A percentile compares a stretch with the other conserved stretches of the same genome.
These are phyloP conservation scores for Ellobium chinense DNA, from an alignment of 2,888 invertebrate genomes.

Conservation along the genomic window DNA sequence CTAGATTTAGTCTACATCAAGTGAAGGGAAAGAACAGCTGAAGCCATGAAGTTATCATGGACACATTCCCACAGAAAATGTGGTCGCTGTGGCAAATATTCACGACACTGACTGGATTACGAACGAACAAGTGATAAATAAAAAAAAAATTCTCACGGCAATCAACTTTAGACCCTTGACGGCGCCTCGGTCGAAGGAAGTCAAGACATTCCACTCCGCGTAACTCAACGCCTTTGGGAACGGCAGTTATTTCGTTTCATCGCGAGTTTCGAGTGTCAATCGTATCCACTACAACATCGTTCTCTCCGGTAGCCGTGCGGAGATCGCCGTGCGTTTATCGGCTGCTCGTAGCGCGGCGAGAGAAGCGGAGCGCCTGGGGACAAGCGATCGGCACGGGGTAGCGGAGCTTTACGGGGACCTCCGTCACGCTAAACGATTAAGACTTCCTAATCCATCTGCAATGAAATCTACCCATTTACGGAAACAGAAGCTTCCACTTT, in stretches of 20 bases:
- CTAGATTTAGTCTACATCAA: no score
- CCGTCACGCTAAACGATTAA: not conserved
- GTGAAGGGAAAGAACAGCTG: no score
- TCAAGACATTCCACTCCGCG: slow-evolving; percentile 17
- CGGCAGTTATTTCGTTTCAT: slow-evolving; percentile 30
- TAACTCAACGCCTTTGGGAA: slow-evolving; percentile 16
- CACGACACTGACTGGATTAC: no score
- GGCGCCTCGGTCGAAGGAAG: slow-evolving; percentile 7
- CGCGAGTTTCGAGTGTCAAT: slow-evolving; percentile 40
- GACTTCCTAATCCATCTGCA: not conserved
- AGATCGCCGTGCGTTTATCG: slow-evolving; percentile 30
- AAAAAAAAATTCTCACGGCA: not conserved
- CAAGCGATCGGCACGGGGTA: slow-evolving; percentile 26
- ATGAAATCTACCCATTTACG: not conserved
- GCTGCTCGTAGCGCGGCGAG: slow-evolving; percentile 33
- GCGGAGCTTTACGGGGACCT: not conserved
- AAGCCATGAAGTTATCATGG: no score
- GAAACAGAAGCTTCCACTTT: not conserved
- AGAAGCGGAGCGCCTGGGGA: slow-evolving; percentile 26
- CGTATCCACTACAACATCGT: slow-evolving; percentile 32
- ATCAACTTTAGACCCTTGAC: slow-evolving; percentile 12
- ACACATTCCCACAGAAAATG: no score
- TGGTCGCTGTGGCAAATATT: no score
- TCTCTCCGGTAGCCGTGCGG: slow-evolving; percentile 18
- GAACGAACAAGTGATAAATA: no score